A percentile compares a stretch with the other conserved stretches of the same genome.
Evolutionary conservation across 2,888 invertebrate genomes (phyloP).

Genomic region (Lobophora halterata): DNA sequence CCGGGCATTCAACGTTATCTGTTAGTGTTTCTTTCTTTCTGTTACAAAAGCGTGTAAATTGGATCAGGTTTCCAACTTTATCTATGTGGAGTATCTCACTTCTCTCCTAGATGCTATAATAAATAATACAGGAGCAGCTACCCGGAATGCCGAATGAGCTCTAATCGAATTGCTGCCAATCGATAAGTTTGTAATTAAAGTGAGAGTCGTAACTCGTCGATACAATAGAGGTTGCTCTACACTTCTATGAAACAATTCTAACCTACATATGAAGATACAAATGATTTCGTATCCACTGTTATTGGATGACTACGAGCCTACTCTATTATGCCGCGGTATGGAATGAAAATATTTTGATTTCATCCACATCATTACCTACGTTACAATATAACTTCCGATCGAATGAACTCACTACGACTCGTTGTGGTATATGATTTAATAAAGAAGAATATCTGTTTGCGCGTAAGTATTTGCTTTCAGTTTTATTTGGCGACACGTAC

Average conservation of each 20-base stretch:
- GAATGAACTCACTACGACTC: not conserved
- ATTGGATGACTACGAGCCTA: slow-evolving; percentile 9
- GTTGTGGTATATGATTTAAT: not conserved
- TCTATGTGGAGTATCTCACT: slow-evolving; percentile 8
- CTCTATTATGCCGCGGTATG: slow-evolving; percentile 7
- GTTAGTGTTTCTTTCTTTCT: not conserved
- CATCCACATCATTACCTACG: slow-evolving; percentile 9
- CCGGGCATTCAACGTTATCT: slow-evolving; percentile 8
- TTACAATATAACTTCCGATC: slow-evolving; percentile 3
- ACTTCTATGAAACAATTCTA: not conserved
- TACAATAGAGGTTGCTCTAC: slow-evolving; percentile 18
- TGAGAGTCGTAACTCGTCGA: slow-evolving; percentile 18
- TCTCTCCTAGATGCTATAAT: not conserved
- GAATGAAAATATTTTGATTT: slow-evolving; percentile 21
- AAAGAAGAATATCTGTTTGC: not conserved
- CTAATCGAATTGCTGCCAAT: slow-evolving; percentile 14
- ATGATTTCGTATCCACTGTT: slow-evolving; percentile 9
- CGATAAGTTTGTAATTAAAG: slow-evolving; percentile 21
- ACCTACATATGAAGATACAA: slow-evolving; percentile 9
- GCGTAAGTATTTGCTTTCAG: slow-evolving; percentile 2
- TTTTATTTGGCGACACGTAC: slow-evolving; percentile 1
- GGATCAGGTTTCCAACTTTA: slow-evolving; percentile 7
- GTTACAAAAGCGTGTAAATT: slow-evolving; percentile 4
- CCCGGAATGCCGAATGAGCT: not conserved
- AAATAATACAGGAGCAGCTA: not conserved